Evolutionary conservation across 1,140 invertebrate genomes (phyloP).

Genomic region (Pachypsylla venusta): DNA sequence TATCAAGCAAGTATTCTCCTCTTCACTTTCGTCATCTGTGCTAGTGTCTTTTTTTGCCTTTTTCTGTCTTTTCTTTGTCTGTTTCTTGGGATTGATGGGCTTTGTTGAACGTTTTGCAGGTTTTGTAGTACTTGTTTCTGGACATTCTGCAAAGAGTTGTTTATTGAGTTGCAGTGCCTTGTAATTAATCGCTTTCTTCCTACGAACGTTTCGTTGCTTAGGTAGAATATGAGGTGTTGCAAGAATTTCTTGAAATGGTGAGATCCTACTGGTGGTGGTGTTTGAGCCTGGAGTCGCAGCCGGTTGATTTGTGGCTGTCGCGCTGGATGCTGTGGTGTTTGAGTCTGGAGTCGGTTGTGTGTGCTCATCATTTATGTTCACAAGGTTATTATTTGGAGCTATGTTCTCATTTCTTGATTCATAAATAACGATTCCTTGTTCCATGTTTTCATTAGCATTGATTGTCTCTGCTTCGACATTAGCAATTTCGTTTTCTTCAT

Average conservation of each 20-base stretch:
- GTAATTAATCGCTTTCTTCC: not conserved
- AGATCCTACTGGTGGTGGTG: not conserved
- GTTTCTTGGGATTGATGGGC: not conserved
- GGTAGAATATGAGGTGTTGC: not conserved
- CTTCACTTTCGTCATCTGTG: conserved; percentile 6
- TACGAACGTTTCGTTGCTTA: not conserved
- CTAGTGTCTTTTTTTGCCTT: not conserved
- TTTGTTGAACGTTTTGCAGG: not conserved
- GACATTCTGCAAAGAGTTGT: not conserved
- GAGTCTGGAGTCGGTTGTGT: not conserved
- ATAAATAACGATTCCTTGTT: not conserved
- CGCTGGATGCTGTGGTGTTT: not conserved
- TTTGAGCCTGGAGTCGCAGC: not conserved
- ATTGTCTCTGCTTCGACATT: not conserved
- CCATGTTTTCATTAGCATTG: conserved; percentile 8
- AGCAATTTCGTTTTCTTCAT: conserved; percentile 10
- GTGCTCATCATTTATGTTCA: not conserved
- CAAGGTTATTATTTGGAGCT: not conserved
- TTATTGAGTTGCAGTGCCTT: not conserved
- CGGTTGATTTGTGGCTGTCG: not conserved
- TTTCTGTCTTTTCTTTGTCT: not conserved
- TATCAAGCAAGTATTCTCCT: conserved; percentile 16
- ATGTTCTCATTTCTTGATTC: not conserved
- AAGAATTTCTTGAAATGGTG: not conserved
- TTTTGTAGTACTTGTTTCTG: not conserved